Conservation (phyloP, 2,888 invertebrate species). For the Fabriciana adippe region DNA sequence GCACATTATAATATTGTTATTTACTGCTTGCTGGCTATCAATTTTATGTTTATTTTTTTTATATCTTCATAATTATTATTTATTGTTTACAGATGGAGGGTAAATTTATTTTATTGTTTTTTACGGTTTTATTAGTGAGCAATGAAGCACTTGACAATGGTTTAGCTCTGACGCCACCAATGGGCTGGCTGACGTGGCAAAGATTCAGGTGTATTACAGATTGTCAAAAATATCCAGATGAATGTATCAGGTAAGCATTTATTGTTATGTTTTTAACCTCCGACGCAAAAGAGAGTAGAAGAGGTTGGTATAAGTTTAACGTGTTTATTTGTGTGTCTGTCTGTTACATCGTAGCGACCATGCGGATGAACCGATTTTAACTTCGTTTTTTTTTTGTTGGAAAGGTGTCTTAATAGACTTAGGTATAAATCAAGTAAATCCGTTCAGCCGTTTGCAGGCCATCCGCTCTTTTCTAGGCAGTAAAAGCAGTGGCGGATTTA, state of each 20-base stretch:
- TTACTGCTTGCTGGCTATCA: neutral
- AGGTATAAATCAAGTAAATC: no score
- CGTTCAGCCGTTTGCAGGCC: no score
- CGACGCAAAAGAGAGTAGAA: no score
- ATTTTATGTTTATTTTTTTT: neutral
- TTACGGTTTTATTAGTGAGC: constrained; percentile 45
- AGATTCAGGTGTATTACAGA: constrained; percentile 85
- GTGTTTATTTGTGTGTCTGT: no score
- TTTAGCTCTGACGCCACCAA: constrained; percentile 85
- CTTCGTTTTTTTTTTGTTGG: no score
- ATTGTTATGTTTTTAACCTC: neutral
- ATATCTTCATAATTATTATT: neutral
- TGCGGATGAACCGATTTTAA: no score
- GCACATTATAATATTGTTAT: neutral
- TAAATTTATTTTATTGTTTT: constrained; percentile 38
- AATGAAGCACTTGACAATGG: constrained; percentile 81
- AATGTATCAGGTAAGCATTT: constrained; percentile 83
- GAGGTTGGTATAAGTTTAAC: no score
- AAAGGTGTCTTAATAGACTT: no score
- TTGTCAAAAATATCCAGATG: constrained; percentile 83
- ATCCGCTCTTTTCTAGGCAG: no score
- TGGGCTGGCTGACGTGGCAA: constrained; percentile 89
- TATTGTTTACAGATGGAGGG: constrained; percentile 28
- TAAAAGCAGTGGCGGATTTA: no score
- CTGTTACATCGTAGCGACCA: no score